These are phyloP conservation scores for Rattus norvegicus DNA, from an alignment of 2,113 vertebrate genomes.

Conservation along the genomic window GRCr8 NC_086021.1:145890501-145891000, in stretches of 20 bases:
- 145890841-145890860: neutral
- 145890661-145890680: neutral
- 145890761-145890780: neutral
- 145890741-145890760: neutral
- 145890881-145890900: neutral
- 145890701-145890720: neutral
- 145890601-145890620: neutral
- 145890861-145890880: neutral
- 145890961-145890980: neutral
- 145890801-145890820: neutral
- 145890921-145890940: neutral
- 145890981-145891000: slow-evolving; percentile 5
- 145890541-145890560: neutral
- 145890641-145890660: neutral
- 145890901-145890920: neutral
- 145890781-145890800: neutral
- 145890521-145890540: neutral
- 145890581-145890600: neutral
- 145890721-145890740: neutral
- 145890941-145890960: neutral
- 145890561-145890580: neutral
- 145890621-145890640: no score
- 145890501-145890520: neutral
- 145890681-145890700: neutral
- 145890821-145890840: neutral